Evolutionary conservation across 1,140 invertebrate genomes (phyloP), one percentile per base, ranked within the genome.

Genomic region (Lepidurus apus): DNA sequence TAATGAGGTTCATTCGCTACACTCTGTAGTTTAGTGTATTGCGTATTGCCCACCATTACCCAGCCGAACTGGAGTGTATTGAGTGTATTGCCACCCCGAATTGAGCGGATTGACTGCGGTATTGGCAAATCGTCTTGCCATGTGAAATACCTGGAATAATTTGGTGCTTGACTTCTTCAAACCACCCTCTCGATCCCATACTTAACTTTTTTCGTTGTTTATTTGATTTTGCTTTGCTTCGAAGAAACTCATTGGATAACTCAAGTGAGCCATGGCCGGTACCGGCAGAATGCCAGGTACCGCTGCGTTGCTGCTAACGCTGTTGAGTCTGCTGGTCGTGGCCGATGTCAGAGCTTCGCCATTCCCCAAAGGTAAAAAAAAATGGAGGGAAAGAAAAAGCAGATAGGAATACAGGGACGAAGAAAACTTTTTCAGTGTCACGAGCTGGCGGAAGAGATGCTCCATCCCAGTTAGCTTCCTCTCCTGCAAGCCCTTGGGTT

Each of bases 281-380:
- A 65, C 9, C 53, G 53, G 17, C 21, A 21, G 53, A 65, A 65
- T 65, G 53, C 53, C 21, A 65, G 53, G 53, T 65, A 65, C n/a
- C 21, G 53, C 53, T 65, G 17, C 53, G 21, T 13, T 65, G 53
- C 53, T 65, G 17, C 53, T 65, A 65, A 21, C 53, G 53, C 21
- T 65, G 53, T 65, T 65, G 21, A 65, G 53, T 21, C 53, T 65
- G 17, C 53, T n/a, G 53, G 6, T 21, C 53, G n/a, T 21, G 21
- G 53, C 13, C 53, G 17, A 65, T 13, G 53, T 21, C 53, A 65
- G 21, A 17, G 53, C 53, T 6, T 65, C 53, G 17, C 53, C 53
- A 21, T 65, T 65, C 53, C 7, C 53, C 13, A 65, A 65, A 65
- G 53, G 53, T 65, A 65, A 65, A 65, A 65, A 65, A 26, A 65